Base-by-base conservation (phyloP, 2,113 vertebrate species). In the Misgurnus anguillicaudatus region DNA sequence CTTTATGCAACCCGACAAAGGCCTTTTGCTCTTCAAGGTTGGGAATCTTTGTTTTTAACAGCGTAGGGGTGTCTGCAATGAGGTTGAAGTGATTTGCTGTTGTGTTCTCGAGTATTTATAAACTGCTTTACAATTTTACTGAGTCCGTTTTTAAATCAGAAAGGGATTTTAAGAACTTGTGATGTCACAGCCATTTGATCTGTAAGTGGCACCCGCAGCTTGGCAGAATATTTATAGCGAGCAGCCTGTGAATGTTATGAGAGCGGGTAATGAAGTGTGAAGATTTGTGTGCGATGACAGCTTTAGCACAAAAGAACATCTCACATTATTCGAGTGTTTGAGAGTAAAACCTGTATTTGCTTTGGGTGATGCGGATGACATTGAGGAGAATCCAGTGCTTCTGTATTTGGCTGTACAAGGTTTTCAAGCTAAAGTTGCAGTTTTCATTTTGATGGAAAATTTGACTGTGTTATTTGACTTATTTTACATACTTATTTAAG, bases 221-320 rank as follows among this genome's bases (percentile, higher is more conserved):
- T 42, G 14, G 36, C 13, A 24, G 61, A 74, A 74, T 82, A 82
- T 80, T 62, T 84, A 73, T 82, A 79, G 77, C 45, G 14, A 14
- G 31, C 16, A 48, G 60, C 53, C 41, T 61, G 48, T 48, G 42
- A 75, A 69, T 57, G 64, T 36, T 73, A 60, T 24, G 21, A 64
- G 64, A 36, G 16, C 11, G 11, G 38, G 39, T 82, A 80, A 80
- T 80, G 78, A 85, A 63, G 81, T 85, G 75, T 78, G 75, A 85
- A 69, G 84, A 21, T n/a, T 53, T 24, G 38, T 80, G 74, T 80
- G 45, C 19, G 62, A 63, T 62, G 65, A 78, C 78, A 74, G 80
- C 75, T 45, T 78, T 60, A 78, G 68, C 42, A 67, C 77, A 78
- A 82, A 77, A 71, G 68, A 39, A 73, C 51, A 77, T 47, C 45